phyloP scores from a whole-genome alignment of 2,888 invertebrate genomes.

The Kryphioiulus occultus region DNA sequence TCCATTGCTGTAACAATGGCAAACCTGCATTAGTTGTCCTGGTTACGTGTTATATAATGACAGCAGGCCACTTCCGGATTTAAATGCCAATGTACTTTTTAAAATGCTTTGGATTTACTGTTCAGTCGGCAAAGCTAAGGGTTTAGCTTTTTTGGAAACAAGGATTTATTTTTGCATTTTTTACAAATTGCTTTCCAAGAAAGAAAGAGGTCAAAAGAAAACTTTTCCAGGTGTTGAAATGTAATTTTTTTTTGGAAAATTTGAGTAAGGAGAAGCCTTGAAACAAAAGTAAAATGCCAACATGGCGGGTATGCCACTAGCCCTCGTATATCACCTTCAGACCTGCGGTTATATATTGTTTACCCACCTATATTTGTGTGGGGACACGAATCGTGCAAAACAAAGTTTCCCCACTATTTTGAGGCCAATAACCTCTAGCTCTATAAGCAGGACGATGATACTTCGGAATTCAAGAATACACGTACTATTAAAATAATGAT shows the following conservation, averaged over 20 bases:
- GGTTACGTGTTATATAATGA: too few relatives aligned
- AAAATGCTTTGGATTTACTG: too few relatives aligned
- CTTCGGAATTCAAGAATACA: not conserved
- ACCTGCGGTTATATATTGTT: not conserved
- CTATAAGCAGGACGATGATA: not conserved
- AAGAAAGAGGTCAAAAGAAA: not conserved
- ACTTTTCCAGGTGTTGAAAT: too few relatives aligned
- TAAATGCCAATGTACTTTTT: too few relatives aligned
- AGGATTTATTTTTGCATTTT: too few relatives aligned
- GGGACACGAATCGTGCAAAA: conserved; percentile 1
- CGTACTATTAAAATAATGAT: too few relatives aligned
- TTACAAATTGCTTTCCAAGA: not conserved
- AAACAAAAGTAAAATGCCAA: not conserved
- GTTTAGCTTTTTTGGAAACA: too few relatives aligned
- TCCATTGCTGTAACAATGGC: too few relatives aligned
- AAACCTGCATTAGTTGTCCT: too few relatives aligned
- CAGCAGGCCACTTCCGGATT: too few relatives aligned
- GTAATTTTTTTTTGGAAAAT: too few relatives aligned
- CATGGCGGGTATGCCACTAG: not conserved
- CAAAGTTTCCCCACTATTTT: not conserved
- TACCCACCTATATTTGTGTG: not conserved
- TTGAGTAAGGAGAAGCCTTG: not conserved
- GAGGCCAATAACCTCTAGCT: conserved; percentile 22
- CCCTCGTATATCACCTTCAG: not conserved
- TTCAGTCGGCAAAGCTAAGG: too few relatives aligned